Conservation (phyloP, 92 coral and sea anemone genomes). For the Palythoa caribaeorum region DNA sequence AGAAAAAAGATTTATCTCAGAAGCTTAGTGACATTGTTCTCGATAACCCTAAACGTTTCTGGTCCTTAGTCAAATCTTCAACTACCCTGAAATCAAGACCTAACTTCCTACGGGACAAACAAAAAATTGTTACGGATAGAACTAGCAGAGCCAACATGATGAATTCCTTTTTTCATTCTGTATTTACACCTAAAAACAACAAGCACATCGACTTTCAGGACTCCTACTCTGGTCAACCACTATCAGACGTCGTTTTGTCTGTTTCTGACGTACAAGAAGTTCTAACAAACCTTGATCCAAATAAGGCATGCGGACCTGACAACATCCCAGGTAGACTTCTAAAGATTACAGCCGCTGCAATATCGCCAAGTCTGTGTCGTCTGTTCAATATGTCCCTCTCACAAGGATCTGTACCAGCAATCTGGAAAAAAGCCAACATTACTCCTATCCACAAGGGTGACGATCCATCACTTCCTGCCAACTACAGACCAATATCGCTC, state of each 20-base stretch:
- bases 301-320: conserved; percentile 72
- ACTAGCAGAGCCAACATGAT: conserved; percentile 20
- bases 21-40: conserved; percentile 44
- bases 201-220: background rate
- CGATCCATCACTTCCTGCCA: conserved; percentile 49
- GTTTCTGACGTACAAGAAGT: conserved; percentile 32
- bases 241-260: background rate
- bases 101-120: conserved; percentile 27
- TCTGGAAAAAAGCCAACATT: conserved; percentile 59
- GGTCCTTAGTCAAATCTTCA: conserved; percentile 9
- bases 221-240: background rate
- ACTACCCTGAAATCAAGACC: conserved; percentile 24
- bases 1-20: conserved; percentile 47
- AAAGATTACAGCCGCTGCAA: conserved; percentile 50
- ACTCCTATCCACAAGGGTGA: conserved; percentile 61
- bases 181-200: conserved; percentile 1
- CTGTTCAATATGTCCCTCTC: conserved; percentile 66
- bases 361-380: background rate
- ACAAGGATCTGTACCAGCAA: conserved; percentile 55
- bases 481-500: conserved; percentile 42
- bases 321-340: conserved; percentile 65
- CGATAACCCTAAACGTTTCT: conserved; percentile 61
- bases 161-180: conserved; percentile 32
- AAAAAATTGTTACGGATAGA: conserved; percentile 7
- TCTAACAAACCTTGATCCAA: conserved; percentile 55